A percentile compares a stretch with the other conserved stretches of the same genome.
phyloP scores from a whole-genome alignment of 2,888 invertebrate genomes.

The Nesidiocoris tenuis region DNA sequence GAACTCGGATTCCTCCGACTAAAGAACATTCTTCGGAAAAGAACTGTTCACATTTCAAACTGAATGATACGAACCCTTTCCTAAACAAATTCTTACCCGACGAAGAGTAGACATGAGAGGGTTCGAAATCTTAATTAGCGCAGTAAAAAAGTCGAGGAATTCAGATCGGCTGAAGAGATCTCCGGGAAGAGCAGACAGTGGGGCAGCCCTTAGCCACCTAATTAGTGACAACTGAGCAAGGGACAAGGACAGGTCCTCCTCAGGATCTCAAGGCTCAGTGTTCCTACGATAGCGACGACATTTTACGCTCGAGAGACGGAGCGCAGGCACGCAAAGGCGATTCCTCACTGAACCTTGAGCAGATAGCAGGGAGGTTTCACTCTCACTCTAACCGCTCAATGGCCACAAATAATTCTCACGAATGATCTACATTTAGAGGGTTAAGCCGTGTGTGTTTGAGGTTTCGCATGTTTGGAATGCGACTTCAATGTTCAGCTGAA shows the following conservation, averaged over 20 bases:
- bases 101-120: background rate
- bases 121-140: constrained; percentile 26
- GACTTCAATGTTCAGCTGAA: too few relatives aligned
- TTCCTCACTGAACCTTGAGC: background rate
- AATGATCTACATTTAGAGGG: too few relatives aligned
- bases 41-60: too few relatives aligned
- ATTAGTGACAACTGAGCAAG: constrained; percentile 23
- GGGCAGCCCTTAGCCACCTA: constrained; percentile 23
- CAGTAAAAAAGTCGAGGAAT: constrained; percentile 25
- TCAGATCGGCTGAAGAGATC: constrained; percentile 17
- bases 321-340: background rate
- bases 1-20: too few relatives aligned
- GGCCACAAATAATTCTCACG: too few relatives aligned
- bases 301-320: background rate
- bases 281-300: background rate
- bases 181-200: background rate
- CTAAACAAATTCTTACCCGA: background rate
- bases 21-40: background rate
- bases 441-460: too few relatives aligned
- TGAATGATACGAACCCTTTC: background rate
- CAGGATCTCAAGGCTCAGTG: background rate
- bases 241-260: background rate
- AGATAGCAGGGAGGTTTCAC: background rate
- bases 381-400: too few relatives aligned
- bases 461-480: too few relatives aligned